phyloP scores from a whole-genome alignment of 2,797 vertebrate species.

The Buceros bicornis region DNA sequence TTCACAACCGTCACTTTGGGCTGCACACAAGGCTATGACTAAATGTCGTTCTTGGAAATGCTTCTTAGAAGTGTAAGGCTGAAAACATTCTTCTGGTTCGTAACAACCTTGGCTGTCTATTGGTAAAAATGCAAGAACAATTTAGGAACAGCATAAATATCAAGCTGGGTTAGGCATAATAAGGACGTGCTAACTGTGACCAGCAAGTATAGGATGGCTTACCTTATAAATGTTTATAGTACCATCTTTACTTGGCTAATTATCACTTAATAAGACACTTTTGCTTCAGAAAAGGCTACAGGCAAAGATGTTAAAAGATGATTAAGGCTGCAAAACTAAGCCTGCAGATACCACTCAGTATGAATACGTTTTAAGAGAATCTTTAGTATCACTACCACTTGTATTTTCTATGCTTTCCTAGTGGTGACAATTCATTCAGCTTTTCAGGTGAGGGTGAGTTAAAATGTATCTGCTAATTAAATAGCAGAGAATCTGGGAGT shows the following conservation, averaged over 20 bases:
- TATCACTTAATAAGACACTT: background rate
- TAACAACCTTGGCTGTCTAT: background rate
- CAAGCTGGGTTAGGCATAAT: background rate
- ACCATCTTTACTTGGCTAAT: background rate
- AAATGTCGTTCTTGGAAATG: conserved; percentile 63
- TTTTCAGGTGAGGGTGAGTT: background rate
- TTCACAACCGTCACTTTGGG: conserved; percentile 31
- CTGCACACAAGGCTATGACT: conserved; percentile 46
- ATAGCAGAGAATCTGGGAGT: background rate
- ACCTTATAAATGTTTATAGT: background rate
- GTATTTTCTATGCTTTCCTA: background rate
- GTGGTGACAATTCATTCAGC: background rate
- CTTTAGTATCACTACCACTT: background rate
- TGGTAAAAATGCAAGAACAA: background rate
- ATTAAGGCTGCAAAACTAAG: background rate
- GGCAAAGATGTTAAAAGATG: background rate
- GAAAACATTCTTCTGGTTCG: background rate
- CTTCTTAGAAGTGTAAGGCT: conserved; percentile 27
- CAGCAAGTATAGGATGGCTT: background rate
- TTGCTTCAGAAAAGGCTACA: background rate
- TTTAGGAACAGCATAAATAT: background rate
- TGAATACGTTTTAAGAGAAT: background rate
- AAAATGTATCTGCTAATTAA: background rate
- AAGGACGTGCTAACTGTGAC: background rate
- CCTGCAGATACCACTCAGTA: background rate